These are phyloP conservation scores for Eospalax fontanierii DNA, from an alignment of 2,797 vertebrate species.

Conservation along the genomic window DNA sequence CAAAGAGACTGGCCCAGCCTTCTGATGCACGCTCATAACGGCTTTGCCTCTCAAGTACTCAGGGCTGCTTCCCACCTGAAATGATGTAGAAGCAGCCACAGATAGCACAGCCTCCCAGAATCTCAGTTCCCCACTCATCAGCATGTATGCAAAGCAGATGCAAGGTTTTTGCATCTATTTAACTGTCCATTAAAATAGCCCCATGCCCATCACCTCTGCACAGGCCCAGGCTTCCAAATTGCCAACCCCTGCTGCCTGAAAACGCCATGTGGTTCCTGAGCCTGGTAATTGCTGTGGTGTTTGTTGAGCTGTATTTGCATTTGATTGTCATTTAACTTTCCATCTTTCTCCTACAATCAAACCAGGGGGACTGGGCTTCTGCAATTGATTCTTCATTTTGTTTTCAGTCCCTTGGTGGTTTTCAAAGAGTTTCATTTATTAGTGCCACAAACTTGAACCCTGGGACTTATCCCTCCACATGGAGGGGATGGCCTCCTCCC, in stretches of 20 bases:
- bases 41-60: slow-evolving; percentile 42
- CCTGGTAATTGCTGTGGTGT: slow-evolving; percentile 81
- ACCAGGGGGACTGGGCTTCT: slow-evolving; percentile 73
- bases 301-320: slow-evolving; percentile 82
- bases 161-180: slow-evolving; percentile 64
- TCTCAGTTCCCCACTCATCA: slow-evolving; percentile 47
- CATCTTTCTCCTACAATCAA: slow-evolving; percentile 66
- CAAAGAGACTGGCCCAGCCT: not conserved
- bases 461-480: slow-evolving; percentile 63
- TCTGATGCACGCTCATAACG: slow-evolving; percentile 8
- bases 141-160: slow-evolving; percentile 76
- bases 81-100: slow-evolving; percentile 38
- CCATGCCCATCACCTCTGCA: slow-evolving; percentile 68
- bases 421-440: slow-evolving; percentile 85
- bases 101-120: slow-evolving; percentile 46
- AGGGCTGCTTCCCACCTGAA: slow-evolving; percentile 40
- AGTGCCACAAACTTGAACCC: slow-evolving; percentile 81
- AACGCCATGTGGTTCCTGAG: slow-evolving; percentile 74
- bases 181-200: slow-evolving; percentile 76
- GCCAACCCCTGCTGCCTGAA: slow-evolving; percentile 77
- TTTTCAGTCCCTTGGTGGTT: slow-evolving; percentile 71
- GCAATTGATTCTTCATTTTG: slow-evolving; percentile 85
- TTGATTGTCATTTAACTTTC: slow-evolving; percentile 80
- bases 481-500: not conserved
- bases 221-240: slow-evolving; percentile 77